Evolutionary conservation across 2,113 vertebrate species (phyloP), one percentile per base, ranked within the genome.

Genomic region (Saguinus imperator): DNA sequence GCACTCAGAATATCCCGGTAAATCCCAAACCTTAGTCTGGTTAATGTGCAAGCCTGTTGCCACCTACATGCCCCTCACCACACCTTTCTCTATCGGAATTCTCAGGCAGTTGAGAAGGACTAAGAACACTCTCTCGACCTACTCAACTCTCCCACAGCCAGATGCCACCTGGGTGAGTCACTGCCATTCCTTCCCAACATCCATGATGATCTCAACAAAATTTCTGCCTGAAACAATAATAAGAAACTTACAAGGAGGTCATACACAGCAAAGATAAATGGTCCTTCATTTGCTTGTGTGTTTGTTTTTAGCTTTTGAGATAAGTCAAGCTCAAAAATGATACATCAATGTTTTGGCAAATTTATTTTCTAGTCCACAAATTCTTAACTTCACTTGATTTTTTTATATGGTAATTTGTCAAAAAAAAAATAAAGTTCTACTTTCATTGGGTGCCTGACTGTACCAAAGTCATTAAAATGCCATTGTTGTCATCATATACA

Each of bases 401-500:
- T 95, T 61, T 89, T 98, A 95, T 83, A 95, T 95, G 35, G 25
- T 91, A 20, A 72, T 57, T 86, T 73, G 83, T 97, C 73, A 82
- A 95, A 96, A 89, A 81, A 89, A 94, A 89, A 35, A 43, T 57
- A 25, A 87, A 23, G 5, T 23, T 72, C 83, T 8, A 1, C 35
- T 83, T 81, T 91, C 75, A 82, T 72, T 1, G 6, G 85, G 91
- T 95, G 37, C 35, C 45, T 90, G 27, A 64, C 89, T 84, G 61
- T 35, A 77, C 35, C 93, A n/a, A 97, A 92, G 45, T 96, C 61
- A 90, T 43, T 97, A 94, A 97, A 97, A 98, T 97, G 81, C 40
- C 50, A 55, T 1, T 86, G n/a, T 80, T 94, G 89, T 72, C 45
- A 87, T 81, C 43, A 64, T 86, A 94, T 4, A 97, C 94, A 98